phyloP scores from a whole-genome alignment of 1,140 invertebrate genomes.

The Phymastichus coffea region DNA sequence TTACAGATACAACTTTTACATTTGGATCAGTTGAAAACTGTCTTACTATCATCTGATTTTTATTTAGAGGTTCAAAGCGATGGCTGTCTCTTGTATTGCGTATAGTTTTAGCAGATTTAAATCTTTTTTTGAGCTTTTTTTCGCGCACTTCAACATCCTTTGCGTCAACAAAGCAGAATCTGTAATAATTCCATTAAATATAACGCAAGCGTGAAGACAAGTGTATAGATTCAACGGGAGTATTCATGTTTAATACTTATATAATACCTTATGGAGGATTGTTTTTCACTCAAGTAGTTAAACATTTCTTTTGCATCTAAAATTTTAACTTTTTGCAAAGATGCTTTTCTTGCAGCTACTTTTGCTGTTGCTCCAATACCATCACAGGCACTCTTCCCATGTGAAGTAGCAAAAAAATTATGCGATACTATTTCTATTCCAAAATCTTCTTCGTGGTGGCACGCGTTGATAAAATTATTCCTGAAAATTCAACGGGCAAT shows the following conservation, averaged over 20 bases:
- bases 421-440: conserved; percentile 15
- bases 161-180: not conserved
- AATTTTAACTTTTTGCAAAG: not conserved
- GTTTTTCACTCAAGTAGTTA: not conserved
- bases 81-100: not conserved
- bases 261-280: not conserved
- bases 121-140: not conserved
- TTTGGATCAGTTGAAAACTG: no score
- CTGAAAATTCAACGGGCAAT: no score
- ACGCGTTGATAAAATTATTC: conserved; percentile 16
- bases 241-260: not conserved
- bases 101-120: not conserved
- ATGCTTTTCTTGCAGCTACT: not conserved
- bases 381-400: conserved; percentile 21
- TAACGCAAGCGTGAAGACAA: not conserved
- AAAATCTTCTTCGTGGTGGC: conserved; percentile 20
- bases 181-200: no score
- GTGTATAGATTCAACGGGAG: not conserved
- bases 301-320: conserved; percentile 2
- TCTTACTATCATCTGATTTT: no score
- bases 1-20: no score
- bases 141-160: not conserved
- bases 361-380: conserved; percentile 14
- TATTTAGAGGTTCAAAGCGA: not conserved
- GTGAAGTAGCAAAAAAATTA: conserved; percentile 24